These are phyloP conservation scores for Pyrgus malvae DNA, from an alignment of 2,888 invertebrate genomes.

Conservation along the genomic window DNA sequence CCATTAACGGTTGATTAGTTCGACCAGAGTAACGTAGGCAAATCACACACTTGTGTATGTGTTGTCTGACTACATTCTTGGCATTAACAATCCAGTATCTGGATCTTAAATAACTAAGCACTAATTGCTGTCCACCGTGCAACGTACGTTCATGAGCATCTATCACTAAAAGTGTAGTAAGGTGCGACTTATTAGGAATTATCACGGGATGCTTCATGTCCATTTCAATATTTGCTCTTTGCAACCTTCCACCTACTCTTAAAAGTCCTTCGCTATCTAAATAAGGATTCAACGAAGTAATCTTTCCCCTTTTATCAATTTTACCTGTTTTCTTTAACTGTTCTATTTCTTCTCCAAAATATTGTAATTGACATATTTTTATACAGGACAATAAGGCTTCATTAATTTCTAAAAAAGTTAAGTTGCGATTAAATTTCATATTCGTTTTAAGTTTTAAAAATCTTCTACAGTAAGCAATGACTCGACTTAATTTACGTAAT, in stretches of 20 bases:
- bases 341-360: conserved; percentile 10
- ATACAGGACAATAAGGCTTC: conserved; percentile 20
- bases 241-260: conserved; percentile 38
- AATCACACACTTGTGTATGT: not conserved
- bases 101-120: conserved; percentile 30
- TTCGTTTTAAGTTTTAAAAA: not conserved
- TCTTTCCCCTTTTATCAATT: conserved; percentile 20
- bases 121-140: conserved; percentile 36
- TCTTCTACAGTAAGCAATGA: not conserved
- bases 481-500: not conserved
- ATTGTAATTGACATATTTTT: conserved; percentile 19
- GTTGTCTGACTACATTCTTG: conserved; percentile 25
- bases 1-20: not conserved
- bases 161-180: conserved; percentile 34
- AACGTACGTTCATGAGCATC: conserved; percentile 36
- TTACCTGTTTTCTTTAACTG: not conserved
- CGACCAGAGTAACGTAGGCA: not conserved
- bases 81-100: conserved; percentile 21
- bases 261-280: conserved; percentile 31
- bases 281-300: conserved; percentile 34
- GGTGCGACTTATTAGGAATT: conserved; percentile 30
- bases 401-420: conserved; percentile 10
- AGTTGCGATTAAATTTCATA: too few relatives aligned
- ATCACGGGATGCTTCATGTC: conserved; percentile 36
- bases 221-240: conserved; percentile 26